Conservation (phyloP, 2,797 vertebrate species). For the Clarias fuscus region DNA sequence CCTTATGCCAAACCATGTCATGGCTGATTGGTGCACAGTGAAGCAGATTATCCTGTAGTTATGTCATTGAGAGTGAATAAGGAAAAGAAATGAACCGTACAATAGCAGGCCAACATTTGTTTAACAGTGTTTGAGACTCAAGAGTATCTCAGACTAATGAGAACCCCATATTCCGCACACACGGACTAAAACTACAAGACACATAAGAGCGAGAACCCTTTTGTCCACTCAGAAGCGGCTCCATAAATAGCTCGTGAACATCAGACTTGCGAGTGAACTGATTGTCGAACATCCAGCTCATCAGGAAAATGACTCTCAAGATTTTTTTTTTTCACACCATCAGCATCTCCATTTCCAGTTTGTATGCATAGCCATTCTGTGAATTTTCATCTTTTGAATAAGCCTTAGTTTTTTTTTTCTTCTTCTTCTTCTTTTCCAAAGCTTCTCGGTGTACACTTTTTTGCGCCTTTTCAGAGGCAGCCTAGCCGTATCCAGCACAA, state of each 20-base stretch:
- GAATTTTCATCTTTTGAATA: constrained; percentile 30
- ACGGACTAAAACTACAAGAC: neutral
- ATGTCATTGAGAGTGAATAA: neutral
- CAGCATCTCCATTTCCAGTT: neutral
- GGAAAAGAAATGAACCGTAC: neutral
- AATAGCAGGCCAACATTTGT: neutral
- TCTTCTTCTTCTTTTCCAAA: neutral
- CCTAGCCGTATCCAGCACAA: constrained; percentile 56
- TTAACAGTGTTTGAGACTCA: neutral
- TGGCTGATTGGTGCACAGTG: no score
- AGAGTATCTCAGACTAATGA: neutral
- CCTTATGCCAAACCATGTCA: no score
- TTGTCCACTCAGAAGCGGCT: constrained; percentile 7
- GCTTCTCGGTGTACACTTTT: constrained; percentile 54
- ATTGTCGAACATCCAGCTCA: neutral
- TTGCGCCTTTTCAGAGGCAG: constrained; percentile 45
- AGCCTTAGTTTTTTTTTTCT: neutral
- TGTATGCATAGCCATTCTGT: neutral
- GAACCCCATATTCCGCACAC: neutral
- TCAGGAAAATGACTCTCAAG: constrained; percentile 22
- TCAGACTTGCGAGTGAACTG: neutral
- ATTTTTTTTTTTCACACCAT: neutral
- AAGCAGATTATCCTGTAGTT: neutral
- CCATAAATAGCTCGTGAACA: constrained; percentile 14
- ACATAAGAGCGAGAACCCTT: neutral